Conservation (phyloP, 2,888 invertebrate species). For the Axea sp. region DNA sequence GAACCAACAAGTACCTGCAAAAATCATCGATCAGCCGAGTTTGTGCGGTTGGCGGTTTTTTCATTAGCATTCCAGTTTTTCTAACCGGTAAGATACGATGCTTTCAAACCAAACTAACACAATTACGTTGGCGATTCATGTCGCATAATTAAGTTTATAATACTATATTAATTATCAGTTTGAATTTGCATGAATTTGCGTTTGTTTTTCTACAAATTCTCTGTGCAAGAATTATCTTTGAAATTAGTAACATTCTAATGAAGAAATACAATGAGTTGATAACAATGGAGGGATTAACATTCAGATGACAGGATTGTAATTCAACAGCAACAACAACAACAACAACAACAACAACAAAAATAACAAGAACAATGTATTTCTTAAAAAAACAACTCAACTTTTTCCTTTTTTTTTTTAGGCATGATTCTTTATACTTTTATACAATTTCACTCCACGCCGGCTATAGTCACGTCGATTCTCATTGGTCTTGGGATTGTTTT, state of each 20-base stretch:
- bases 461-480: constrained; percentile 93
- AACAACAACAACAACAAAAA: no score
- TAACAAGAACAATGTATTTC: no score
- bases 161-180: constrained; percentile 23
- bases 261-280: no score
- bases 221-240: no score
- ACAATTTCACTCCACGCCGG: constrained; percentile 94
- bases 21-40: constrained; percentile 94
- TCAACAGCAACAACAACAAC: no score
- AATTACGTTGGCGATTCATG: constrained; percentile 12
- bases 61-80: constrained; percentile 96
- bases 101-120: constrained; percentile 23
- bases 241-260: no score
- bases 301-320: no score
- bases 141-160: constrained; percentile 40
- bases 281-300: no score
- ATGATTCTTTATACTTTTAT: constrained; percentile 95
- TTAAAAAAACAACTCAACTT: no score
- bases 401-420: constrained; percentile 82
- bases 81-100: constrained; percentile 86
- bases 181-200: constrained; percentile 21
- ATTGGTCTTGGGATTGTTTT: constrained; percentile 95
- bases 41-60: constrained; percentile 95
- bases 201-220: constrained; percentile 5
- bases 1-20: constrained; percentile 94